A percentile compares a stretch with the other conserved stretches of the same genome.
phyloP scores from a whole-genome alignment of 2,797 vertebrate genomes.

The Lemur catta region DNA sequence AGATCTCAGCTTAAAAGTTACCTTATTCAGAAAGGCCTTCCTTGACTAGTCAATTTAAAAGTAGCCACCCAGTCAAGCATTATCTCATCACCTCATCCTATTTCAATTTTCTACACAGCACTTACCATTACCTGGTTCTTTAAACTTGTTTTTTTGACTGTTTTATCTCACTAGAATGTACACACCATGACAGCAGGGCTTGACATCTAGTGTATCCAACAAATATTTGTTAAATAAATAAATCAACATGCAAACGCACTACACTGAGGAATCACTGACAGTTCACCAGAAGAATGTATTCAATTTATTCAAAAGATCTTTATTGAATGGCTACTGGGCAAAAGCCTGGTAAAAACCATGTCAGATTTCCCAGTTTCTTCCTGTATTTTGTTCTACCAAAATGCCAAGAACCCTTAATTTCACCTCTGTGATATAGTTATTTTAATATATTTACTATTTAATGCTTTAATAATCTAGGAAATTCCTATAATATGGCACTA shows the following conservation, averaged over 20 bases:
- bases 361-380: not conserved
- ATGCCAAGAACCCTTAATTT: slow-evolving; percentile 1
- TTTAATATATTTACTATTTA: not conserved
- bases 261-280: not conserved
- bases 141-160: not conserved
- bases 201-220: not conserved
- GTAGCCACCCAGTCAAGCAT: not conserved
- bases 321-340: not conserved
- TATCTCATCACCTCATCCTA: not conserved
- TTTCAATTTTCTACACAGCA: not conserved
- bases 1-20: slow-evolving; percentile 37
- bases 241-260: not conserved
- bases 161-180: not conserved
- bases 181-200: not conserved
- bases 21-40: slow-evolving; percentile 36
- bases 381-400: not conserved
- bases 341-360: not conserved
- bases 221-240: not conserved
- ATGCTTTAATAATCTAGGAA: slow-evolving; percentile 14
- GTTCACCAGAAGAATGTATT: not conserved
- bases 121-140: not conserved
- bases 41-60: slow-evolving; percentile 32
- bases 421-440: not conserved
- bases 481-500: not conserved
- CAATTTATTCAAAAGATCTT: slow-evolving; percentile 21